Evolutionary conservation across 1,140 invertebrate species (phyloP), one percentile per base, ranked within the genome.

Genomic region (Goniozus legneri): DNA sequence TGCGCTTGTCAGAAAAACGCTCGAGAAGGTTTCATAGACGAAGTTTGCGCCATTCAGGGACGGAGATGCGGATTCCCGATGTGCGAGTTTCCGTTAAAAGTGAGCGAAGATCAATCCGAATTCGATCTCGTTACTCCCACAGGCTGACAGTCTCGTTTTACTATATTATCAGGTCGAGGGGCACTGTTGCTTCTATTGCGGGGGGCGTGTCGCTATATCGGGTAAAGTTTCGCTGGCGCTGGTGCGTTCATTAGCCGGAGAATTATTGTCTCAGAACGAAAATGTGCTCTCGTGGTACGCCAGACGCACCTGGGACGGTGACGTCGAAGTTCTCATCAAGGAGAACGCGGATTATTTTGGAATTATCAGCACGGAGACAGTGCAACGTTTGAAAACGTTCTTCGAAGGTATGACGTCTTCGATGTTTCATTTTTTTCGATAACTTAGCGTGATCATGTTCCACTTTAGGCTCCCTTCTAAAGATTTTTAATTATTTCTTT

Each of bases 121-220:
- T n/a, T n/a, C n/a, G n/a, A n/a, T n/a, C n/a, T n/a, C n/a, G n/a
- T n/a, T 34, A 10, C 24, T 8, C 24, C 1, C 31, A 24, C 35
- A 22, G 15, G 32, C 16, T 32, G 4, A 19, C 33, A 3, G 24
- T 27, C 24, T 27, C 24, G 24, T 24, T 16, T 22, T 38, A 8
- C 3, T 0, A 18, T 12, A 12, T 24, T 19, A 44, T 33, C 27
- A 75, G 72, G 55, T 76, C 2, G 71, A 76, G 27, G 73, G 71
- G 7, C 69, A 75, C 39, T 76, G 73, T 30, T 76, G 73, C 35
- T 49, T 52, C 18, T 76, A 67, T 46, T 76, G 73, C 24, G 73
- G 73, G 0, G 70, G 63, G 2, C 53, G 65, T 30, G 36, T 73
- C 6, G 38, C 31, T 2, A 44, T 71, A 6, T 40, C 57, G 0